Conservation (phyloP, 2,888 invertebrate genomes). For the Idaea dimidiata region DNA sequence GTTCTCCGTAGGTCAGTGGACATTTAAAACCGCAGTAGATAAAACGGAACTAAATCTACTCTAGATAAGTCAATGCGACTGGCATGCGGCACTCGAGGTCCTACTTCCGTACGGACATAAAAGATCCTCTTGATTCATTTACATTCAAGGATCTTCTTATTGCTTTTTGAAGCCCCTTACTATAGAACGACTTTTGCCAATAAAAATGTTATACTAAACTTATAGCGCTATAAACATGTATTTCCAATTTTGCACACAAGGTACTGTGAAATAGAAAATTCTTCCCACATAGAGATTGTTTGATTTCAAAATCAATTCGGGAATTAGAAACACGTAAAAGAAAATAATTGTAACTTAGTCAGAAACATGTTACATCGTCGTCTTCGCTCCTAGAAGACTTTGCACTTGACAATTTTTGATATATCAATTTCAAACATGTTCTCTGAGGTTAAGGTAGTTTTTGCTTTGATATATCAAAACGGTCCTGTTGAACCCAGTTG, state of each 20-base stretch:
- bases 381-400: too few species aligned
- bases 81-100: conserved; percentile 13
- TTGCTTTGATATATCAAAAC: too few species aligned
- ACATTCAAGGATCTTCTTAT: conserved; percentile 15
- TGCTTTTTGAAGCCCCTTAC: conserved; percentile 2
- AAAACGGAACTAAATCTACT: conserved; percentile 37
- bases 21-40: conserved; percentile 40
- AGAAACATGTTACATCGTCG: too few species aligned
- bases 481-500: too few species aligned
- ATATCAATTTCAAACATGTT: too few species aligned
- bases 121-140: conserved; percentile 26
- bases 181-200: conserved; percentile 1
- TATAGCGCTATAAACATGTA: neutral
- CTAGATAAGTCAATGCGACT: conserved; percentile 41
- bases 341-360: conserved; percentile 8
- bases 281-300: conserved; percentile 6
- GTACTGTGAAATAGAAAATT: neutral
- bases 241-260: neutral
- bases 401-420: too few species aligned
- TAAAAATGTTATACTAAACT: neutral
- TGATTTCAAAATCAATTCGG: conserved; percentile 8
- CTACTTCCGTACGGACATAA: conserved; percentile 22
- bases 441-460: too few species aligned
- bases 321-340: conserved; percentile 10
- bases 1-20: conserved; percentile 39